Base-by-base conservation (phyloP, 1,140 invertebrate genomes). In the Zaprionus kolodkinae region DNA sequence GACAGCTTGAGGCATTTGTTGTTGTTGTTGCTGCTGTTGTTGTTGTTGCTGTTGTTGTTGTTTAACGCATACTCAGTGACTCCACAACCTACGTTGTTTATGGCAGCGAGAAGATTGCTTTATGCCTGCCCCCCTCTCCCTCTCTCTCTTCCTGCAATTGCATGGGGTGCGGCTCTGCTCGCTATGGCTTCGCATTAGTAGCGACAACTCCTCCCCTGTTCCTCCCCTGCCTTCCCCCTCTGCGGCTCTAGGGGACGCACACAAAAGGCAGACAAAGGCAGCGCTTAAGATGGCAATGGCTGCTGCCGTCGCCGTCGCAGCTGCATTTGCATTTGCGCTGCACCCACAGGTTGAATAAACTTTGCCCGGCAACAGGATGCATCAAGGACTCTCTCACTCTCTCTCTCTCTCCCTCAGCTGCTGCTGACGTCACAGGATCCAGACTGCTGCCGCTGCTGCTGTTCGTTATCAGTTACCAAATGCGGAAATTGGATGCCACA, bases 401-500 rank as follows among this genome's bases (percentile, higher is more conserved):
- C 21, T 21, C 21, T 21, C 21, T 21, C 21, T 21, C 21, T 6
- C 25, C 5, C 15, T 9, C 27, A 30, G 27, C 15, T 50, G 17
- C 10, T 6, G 17, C 17, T 81, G 75, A 72, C 65, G 57, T 60
- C 67, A 61, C 48, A 35, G 21, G 21, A 65, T 72, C 36, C 61
- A 48, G 38, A 52, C 1, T 3, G 30, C 15, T n/a, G n/a, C 56
- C 50, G 25, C 15, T 35, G 35, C 45, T 57, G 15, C 27, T 1
- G 15, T 30, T 30, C 17, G 52, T 56, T 71, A 64, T 85, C 65
- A 67, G 40, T 64, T 48, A 15, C 33, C 21, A 17, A 71, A 56
- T 68, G 57, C 84, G 84, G 85, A 89, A 89, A 89, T 89, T 89
- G 78, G 66, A 85, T 89, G 76, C 59, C n/a, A 21, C 72, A 80